Conservation (phyloP, 2,113 vertebrate species). For the Bujurquina vittata region DNA sequence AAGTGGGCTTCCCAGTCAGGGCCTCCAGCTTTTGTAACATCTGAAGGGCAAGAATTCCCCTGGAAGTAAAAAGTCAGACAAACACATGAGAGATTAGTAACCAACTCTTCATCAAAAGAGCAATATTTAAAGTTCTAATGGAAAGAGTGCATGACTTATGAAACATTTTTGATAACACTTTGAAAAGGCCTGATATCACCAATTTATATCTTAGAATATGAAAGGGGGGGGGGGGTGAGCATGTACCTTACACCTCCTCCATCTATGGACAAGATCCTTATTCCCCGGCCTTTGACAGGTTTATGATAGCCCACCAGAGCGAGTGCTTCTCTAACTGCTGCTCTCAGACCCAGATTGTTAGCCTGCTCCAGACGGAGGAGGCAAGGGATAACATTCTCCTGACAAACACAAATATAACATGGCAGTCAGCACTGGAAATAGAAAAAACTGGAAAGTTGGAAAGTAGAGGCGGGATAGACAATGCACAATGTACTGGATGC, state of each 20-base stretch:
- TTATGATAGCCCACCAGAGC: slow-evolving; percentile 89
- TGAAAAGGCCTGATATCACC: neutral
- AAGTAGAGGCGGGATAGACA: neutral
- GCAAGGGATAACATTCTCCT: slow-evolving; percentile 91
- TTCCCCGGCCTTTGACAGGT: slow-evolving; percentile 90
- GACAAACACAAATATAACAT: slow-evolving; percentile 25
- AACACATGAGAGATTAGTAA: neutral
- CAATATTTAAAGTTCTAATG: neutral
- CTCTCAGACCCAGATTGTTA: slow-evolving; percentile 87
- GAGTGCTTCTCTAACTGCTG: slow-evolving; percentile 90
- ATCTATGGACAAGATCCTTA: slow-evolving; percentile 91
- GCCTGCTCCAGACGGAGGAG: slow-evolving; percentile 88
- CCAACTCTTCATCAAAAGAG: neutral
- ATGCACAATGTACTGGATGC: neutral
- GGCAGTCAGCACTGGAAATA: slow-evolving; percentile 4
- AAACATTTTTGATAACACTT: neutral
- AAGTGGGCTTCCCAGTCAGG: slow-evolving; percentile 91
- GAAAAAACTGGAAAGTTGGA: neutral
- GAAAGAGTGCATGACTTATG: neutral
- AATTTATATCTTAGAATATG: neutral
- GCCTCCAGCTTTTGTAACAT: slow-evolving; percentile 90
- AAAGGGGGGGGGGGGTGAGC: neutral
- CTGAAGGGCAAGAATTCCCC: slow-evolving; percentile 94
- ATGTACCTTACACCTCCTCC: slow-evolving; percentile 87
- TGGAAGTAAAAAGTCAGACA: slow-evolving; percentile 69